Conservation (phyloP, 2,113 vertebrate species). For the Caranx melampygus region DNA sequence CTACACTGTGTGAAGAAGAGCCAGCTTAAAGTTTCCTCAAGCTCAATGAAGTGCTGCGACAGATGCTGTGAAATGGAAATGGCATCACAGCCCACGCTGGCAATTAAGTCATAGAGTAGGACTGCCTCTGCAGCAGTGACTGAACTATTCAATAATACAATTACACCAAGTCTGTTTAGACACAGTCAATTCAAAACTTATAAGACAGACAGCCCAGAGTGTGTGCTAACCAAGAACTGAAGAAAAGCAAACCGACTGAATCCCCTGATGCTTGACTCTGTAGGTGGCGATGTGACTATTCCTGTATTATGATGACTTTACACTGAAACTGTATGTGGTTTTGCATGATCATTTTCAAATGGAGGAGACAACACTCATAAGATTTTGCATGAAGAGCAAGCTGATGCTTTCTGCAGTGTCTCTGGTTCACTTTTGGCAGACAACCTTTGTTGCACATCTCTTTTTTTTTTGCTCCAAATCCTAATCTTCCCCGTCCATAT, state of each 20-base stretch:
- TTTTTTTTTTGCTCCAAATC: background rate
- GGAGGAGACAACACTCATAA: background rate
- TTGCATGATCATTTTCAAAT: background rate
- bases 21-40: background rate
- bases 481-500: background rate
- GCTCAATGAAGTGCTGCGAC: slow-evolving; percentile 25
- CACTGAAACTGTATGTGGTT: background rate
- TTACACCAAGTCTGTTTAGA: slow-evolving; percentile 5
- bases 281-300: background rate
- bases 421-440: background rate
- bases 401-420: background rate
- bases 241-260: background rate
- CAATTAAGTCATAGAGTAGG: slow-evolving; percentile 20
- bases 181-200: background rate
- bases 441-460: background rate
- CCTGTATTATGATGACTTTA: background rate
- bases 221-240: background rate
- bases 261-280: background rate
- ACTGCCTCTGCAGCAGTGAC: slow-evolving; percentile 31
- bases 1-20: background rate
- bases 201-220: background rate
- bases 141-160: slow-evolving; percentile 18
- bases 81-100: background rate
- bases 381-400: background rate
- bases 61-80: slow-evolving; percentile 37